Conservation (phyloP, 2,888 invertebrate genomes). For the Trachelus iudaicus region DNA sequence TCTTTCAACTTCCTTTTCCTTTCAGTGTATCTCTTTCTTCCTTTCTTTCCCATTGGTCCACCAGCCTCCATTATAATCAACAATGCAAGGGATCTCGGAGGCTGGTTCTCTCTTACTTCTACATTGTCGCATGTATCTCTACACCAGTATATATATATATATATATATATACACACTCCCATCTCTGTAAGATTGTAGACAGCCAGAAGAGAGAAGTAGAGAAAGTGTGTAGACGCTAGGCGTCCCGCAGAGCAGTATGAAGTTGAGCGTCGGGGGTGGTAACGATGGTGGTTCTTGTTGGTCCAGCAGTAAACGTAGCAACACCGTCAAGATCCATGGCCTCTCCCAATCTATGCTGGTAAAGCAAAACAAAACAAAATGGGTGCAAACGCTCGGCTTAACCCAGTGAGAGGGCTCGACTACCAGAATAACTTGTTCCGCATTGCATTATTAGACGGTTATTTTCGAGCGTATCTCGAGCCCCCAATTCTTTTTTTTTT, state of each 20-base stretch:
- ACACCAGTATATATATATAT: no score
- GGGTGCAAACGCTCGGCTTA: constrained; percentile 53
- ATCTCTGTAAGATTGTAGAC: no score
- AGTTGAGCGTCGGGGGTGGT: no score
- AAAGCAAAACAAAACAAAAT: constrained; percentile 53
- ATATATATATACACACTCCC: no score
- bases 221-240: no score
- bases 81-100: not conserved
- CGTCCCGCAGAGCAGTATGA: no score
- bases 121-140: no score
- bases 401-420: constrained; percentile 53
- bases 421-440: constrained; percentile 63
- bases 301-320: no score
- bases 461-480: constrained; percentile 42
- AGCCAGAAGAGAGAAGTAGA: no score
- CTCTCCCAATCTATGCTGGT: constrained; percentile 54
- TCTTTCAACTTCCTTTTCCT: not conserved
- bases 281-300: no score
- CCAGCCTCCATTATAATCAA: not conserved
- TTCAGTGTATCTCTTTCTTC: not conserved
- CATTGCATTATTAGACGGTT: constrained; percentile 63
- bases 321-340: constrained; percentile 49
- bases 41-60: not conserved
- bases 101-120: not conserved
- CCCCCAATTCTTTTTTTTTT: no score